Base-by-base conservation (phyloP, 2,888 invertebrate genomes). In the Dioctria rufipes region DNA sequence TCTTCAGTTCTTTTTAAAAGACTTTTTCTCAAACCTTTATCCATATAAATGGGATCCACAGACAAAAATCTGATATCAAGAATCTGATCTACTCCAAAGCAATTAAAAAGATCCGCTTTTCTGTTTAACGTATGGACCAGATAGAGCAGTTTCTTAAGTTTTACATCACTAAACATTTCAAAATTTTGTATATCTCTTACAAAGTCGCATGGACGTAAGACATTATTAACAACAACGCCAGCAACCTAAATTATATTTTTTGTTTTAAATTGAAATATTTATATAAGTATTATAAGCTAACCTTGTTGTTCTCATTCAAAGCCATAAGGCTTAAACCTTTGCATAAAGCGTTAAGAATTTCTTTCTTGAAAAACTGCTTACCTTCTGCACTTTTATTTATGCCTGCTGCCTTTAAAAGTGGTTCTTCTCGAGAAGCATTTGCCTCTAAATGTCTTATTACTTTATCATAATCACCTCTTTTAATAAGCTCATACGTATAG, bases 111-210 rank as follows among this genome's bases (percentile, higher is more conserved):
- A n/a, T 54, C 54, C 4, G 54, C 54, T n/a, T 11, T 54, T 11
- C 11, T 6, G n/a, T 54, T 54, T 54, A 54, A 54, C 4, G 9
- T 54, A 11, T 54, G 11, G 11, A 54, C 11, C 11, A 54, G 11
- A 11, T 54, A 54, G 54, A 54, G 54, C 54, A 54, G n/a, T 11
- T 54, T 54, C 54, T 54, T 54, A 4, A 54, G 54, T 54, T 54
- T 54, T 11, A 54, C 11, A n/a, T 54, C 54, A 4, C n/a, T 54
- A n/a, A 54, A 3, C 54, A 54, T 11, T 8, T n/a, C 3, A 54
- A 54, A 54, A n/a, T n/a, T 2, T 54, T 54, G 11, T 4, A 54
- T 1, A 11, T 54, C 54, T 54, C 2, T 54, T 11, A n/a, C 54
- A 4, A 54, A 11, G 11, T 54, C 54, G 1, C 54, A 8, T 6